Evolutionary conservation across 1,140 invertebrate genomes (phyloP), one percentile per base, ranked within the genome.

Genomic region (Meloidogyne exigua): DNA sequence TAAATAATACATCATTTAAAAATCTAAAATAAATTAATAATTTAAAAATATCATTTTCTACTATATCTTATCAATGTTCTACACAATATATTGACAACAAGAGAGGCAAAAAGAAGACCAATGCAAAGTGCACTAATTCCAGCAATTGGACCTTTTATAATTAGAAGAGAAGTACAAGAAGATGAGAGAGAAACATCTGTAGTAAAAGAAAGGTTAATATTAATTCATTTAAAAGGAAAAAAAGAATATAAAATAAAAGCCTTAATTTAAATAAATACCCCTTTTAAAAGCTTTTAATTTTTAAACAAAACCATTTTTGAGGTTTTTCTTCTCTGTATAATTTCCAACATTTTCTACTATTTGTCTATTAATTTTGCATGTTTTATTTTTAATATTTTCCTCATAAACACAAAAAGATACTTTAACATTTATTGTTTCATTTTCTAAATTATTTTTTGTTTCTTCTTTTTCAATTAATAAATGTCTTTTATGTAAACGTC

Each of bases 401-500:
- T 57, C 18, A 57, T n/a, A 57, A 57, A 57, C 49, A 57, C 49
- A 57, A 21, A 57, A 57, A 57, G 18, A n/a, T n/a, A n/a, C n/a
- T 57, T 57, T n/a, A n/a, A 57, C 49, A 57, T 57, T 57, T n/a
- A 57, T 57, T 57, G n/a, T 57, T 57, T 44, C 42, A 44, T 44
- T 44, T 15, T 57, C 18, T 9, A 9, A n/a, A 57, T 9, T 57
- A 57, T 57, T 57, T 57, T 57, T n/a, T 39, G 3, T 10, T 42
- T 42, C 21, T n/a, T 42, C 21, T 18, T 42, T 36, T 42, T 36
- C 4, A 42, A 42, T 32, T 42, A 42, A 42, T 32, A 68, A 42
- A 32, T 44, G 49, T 15, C 28, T 44, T 21, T 13, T 18, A 65
- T 21, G n/a, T 32, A 66, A 12, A 64, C 21, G 18, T n/a, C 23